Conservation (phyloP, 2,888 invertebrate species). For the Crepidodera aurea region DNA sequence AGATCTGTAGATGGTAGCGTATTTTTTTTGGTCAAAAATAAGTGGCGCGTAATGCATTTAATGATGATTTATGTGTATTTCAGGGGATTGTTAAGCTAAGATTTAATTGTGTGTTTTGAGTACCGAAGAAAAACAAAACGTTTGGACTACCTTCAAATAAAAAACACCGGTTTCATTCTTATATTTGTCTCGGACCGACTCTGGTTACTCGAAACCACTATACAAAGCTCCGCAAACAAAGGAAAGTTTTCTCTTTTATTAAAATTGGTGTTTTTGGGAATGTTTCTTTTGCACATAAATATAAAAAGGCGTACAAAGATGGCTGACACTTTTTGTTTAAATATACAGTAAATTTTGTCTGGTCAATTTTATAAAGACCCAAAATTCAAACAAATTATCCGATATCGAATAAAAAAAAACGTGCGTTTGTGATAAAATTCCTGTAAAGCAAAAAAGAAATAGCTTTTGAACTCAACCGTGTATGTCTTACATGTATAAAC, state of each 20-base stretch:
- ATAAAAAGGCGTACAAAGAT: too few relatives aligned
- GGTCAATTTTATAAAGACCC: neutral
- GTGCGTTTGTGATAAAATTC: neutral
- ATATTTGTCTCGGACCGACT: neutral
- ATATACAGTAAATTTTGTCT: neutral
- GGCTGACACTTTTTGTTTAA: neutral
- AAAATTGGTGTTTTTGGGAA: neutral
- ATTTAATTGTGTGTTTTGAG: too few relatives aligned
- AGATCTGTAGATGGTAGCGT: too few relatives aligned
- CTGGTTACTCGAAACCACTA: neutral
- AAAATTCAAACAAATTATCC: neutral
- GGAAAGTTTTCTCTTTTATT: neutral
- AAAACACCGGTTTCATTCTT: too few relatives aligned
- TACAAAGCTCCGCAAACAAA: neutral
- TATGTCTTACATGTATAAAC: slow-evolving; percentile 1
- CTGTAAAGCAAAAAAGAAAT: slow-evolving; percentile 6
- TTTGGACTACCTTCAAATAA: too few relatives aligned
- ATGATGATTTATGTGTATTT: too few relatives aligned
- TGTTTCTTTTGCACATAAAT: neutral
- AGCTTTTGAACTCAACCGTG: slow-evolving; percentile 20
- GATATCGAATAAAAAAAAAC: neutral
- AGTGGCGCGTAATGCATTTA: too few relatives aligned
- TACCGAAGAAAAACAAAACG: too few relatives aligned
- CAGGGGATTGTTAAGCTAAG: too few relatives aligned
- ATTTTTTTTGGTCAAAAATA: too few relatives aligned